Percentiles rank a stretch among this genome's conserved stretches.
Evolutionary conservation across 1,140 invertebrate species (phyloP).

Genomic region (Schlechtendalia chinensis): DNA sequence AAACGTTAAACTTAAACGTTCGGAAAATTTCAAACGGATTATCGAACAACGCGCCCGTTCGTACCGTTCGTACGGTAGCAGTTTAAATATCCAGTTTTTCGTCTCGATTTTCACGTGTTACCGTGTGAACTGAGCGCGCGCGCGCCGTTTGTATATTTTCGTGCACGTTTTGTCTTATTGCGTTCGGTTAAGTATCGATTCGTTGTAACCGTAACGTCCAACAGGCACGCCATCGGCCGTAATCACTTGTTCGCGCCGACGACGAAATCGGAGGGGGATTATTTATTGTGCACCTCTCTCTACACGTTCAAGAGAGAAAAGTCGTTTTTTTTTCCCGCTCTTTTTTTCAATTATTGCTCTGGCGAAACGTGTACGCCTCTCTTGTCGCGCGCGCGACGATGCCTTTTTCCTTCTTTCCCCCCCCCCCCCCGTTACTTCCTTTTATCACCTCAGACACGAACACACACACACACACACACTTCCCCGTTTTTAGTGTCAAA

Average conservation of each 20-base stretch:
- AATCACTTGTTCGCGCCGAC: conserved; percentile 38
- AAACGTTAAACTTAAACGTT: too few relatives aligned
- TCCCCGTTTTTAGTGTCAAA: conserved; percentile 24
- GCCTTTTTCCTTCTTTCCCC: conserved; percentile 6
- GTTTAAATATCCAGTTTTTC: too few relatives aligned
- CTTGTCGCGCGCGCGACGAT: conserved; percentile 4
- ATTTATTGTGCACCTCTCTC: conserved; percentile 23
- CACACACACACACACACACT: background rate
- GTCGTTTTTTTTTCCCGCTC: conserved; percentile 17
- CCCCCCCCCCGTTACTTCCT: background rate
- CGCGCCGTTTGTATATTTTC: too few relatives aligned
- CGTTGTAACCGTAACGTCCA: conserved; percentile 47
- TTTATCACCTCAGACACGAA: conserved; percentile 49
- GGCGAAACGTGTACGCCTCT: conserved; percentile 26
- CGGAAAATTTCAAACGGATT: too few relatives aligned
- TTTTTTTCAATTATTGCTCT: conserved; percentile 48
- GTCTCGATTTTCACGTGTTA: too few relatives aligned
- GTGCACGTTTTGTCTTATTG: background rate
- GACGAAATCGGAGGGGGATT: background rate
- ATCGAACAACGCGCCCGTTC: too few relatives aligned
- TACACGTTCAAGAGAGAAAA: background rate
- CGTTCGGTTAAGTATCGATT: conserved; percentile 46
- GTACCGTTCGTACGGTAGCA: too few relatives aligned
- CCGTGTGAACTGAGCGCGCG: too few relatives aligned
- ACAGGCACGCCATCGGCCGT: conserved; percentile 44